phyloP scores from a whole-genome alignment of 2,113 vertebrate species.

The Rissa tridactyla region DNA sequence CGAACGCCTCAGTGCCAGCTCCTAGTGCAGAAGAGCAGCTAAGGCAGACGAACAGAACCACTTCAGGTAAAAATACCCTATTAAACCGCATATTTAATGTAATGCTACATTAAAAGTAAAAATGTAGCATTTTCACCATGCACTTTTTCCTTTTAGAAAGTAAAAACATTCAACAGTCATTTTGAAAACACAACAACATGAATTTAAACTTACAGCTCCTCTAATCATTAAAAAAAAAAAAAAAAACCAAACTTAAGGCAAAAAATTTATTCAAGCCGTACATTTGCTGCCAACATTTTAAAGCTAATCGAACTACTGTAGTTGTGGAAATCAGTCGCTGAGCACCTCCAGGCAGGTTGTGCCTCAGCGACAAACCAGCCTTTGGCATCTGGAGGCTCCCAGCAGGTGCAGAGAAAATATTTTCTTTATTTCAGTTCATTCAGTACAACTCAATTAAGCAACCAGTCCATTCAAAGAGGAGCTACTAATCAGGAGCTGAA shows the following conservation, averaged over 20 bases:
- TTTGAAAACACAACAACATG: neutral
- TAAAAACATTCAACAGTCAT: neutral
- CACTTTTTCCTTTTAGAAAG: neutral
- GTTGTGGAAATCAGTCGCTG: neutral
- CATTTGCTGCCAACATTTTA: neutral
- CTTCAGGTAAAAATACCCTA: neutral
- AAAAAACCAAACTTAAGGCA: neutral
- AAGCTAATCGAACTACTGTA: neutral
- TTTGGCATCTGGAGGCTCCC: neutral
- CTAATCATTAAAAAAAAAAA: neutral
- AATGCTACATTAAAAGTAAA: neutral
- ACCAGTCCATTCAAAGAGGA: neutral
- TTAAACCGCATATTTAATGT: neutral
- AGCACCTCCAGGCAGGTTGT: neutral
- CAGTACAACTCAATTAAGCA: neutral
- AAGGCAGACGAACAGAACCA: neutral
- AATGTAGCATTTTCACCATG: neutral
- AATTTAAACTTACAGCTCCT: neutral
- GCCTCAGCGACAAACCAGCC: neutral
- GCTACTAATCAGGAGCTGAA: neutral
- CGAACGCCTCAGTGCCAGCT: neutral
- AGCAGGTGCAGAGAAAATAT: slow-evolving; percentile 28
- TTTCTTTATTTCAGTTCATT: slow-evolving; percentile 16
- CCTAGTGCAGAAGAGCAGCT: neutral
- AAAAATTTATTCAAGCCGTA: neutral